Evolutionary conservation across 2,113 vertebrate genomes (phyloP).

Genomic region (Meriones unguiculatus): DNA sequence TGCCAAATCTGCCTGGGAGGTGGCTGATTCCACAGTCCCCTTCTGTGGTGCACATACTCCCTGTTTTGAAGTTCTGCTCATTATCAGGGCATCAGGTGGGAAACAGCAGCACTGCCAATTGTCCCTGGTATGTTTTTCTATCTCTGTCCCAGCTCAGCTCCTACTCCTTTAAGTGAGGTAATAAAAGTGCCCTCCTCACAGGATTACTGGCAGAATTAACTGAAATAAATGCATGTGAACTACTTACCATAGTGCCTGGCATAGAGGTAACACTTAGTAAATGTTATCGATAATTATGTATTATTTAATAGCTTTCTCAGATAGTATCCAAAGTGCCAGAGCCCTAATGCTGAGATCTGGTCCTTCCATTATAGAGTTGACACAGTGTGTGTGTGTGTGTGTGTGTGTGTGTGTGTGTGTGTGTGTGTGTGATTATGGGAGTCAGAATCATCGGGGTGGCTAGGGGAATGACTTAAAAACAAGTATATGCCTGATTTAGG

Average conservation of each 20-base stretch:
- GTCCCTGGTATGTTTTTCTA: background rate
- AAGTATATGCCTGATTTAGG: background rate
- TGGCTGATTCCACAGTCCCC: background rate
- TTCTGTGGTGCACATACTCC: background rate
- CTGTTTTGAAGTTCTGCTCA: background rate
- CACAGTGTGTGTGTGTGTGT: background rate
- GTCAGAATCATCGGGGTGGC: background rate
- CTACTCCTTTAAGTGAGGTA: background rate
- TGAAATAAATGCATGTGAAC: background rate
- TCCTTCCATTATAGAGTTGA: background rate
- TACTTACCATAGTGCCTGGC: background rate
- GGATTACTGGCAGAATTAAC: background rate
- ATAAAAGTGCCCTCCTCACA: background rate
- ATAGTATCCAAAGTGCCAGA: background rate
- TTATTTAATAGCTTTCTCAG: conserved; percentile 27
- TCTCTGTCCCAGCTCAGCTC: background rate
- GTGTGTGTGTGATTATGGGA: background rate
- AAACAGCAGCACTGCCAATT: background rate
- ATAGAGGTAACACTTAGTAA: conserved; percentile 2
- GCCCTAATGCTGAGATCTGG: background rate
- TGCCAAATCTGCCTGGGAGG: background rate
- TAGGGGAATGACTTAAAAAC: background rate
- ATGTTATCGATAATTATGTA: conserved; percentile 15
- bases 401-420: no score
- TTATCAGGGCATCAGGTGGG: background rate